Conservation (phyloP, 37 sponge, comb jelly and placozoan species). For the Theonella swinhoei region DNA sequence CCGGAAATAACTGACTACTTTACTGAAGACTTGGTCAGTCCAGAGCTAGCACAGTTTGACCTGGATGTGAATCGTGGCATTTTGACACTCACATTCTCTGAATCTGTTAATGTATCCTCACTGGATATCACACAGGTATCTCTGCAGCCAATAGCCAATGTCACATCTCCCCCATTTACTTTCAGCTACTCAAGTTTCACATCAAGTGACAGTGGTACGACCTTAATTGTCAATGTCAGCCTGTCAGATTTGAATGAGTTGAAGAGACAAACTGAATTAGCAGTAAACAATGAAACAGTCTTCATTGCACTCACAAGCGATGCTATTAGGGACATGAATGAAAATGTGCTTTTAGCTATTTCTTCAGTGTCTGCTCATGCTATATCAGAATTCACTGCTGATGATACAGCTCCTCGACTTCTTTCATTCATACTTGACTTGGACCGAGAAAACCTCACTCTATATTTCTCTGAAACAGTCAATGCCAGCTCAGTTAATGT, state of each 20-base stretch:
- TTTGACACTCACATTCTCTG: constrained; percentile 73
- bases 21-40: constrained; percentile 41
- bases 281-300: constrained; percentile 36
- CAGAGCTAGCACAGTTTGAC: constrained; percentile 63
- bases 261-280: constrained; percentile 60
- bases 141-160: constrained; percentile 53
- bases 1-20: constrained; percentile 42
- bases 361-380: constrained; percentile 7
- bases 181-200: constrained; percentile 47
- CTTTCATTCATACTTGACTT: constrained; percentile 67
- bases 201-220: constrained; percentile 56
- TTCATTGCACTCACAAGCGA: constrained; percentile 54
- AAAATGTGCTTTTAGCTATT: constrained; percentile 37
- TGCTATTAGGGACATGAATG: constrained; percentile 77
- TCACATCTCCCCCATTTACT: constrained; percentile 1
- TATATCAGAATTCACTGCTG: constrained; percentile 48
- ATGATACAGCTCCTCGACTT: constrained; percentile 65
- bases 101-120: constrained; percentile 75
- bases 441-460: constrained; percentile 40
- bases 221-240: constrained; percentile 39
- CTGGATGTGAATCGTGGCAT: constrained; percentile 68
- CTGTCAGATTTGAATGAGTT: constrained; percentile 70
- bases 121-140: constrained; percentile 60
- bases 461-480: constrained; percentile 90
- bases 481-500: constrained; percentile 54